These are phyloP conservation scores for Aotus griseimembra DNA, from an alignment of 2,797 vertebrate species.

Conservation along the genomic window DNA sequence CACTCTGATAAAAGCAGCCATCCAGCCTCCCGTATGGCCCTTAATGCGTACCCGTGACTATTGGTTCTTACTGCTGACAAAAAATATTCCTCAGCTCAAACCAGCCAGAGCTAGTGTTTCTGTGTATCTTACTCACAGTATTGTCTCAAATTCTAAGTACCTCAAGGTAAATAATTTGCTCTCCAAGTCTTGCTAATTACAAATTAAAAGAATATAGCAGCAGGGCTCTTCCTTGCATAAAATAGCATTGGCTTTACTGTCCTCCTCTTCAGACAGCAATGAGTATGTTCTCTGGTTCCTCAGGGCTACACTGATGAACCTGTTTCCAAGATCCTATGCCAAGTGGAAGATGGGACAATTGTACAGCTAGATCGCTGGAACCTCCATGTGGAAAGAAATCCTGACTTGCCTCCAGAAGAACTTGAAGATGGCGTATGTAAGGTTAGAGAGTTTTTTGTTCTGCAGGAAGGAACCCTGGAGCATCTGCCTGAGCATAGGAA, in stretches of 20 bases:
- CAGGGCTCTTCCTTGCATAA: neutral
- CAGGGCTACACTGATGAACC: constrained; percentile 99
- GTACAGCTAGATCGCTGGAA: constrained; percentile 99
- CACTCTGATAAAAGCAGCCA: neutral
- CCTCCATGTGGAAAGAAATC: constrained; percentile 94
- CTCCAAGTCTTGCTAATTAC: neutral
- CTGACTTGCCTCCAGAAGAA: constrained; percentile 87
- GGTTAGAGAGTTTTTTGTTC: constrained; percentile 84
- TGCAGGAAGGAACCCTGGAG: neutral
- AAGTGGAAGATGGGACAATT: constrained; percentile 98
- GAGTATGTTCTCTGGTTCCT: neutral
- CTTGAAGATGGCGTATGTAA: constrained; percentile 96
- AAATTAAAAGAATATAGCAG: neutral
- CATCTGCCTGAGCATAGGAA: neutral
- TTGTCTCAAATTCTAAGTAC: neutral
- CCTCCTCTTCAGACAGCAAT: neutral
- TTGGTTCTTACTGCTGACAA: neutral
- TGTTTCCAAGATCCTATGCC: constrained; percentile 97
- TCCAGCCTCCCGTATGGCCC: neutral
- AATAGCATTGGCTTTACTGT: too few relatives aligned
- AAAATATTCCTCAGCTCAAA: neutral
- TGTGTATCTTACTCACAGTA: neutral
- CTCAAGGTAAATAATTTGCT: neutral
- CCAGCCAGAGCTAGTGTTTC: neutral
- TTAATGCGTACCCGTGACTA: neutral